phyloP scores from a whole-genome alignment of 2,888 invertebrate species.

The Drosophila rubida region DNA sequence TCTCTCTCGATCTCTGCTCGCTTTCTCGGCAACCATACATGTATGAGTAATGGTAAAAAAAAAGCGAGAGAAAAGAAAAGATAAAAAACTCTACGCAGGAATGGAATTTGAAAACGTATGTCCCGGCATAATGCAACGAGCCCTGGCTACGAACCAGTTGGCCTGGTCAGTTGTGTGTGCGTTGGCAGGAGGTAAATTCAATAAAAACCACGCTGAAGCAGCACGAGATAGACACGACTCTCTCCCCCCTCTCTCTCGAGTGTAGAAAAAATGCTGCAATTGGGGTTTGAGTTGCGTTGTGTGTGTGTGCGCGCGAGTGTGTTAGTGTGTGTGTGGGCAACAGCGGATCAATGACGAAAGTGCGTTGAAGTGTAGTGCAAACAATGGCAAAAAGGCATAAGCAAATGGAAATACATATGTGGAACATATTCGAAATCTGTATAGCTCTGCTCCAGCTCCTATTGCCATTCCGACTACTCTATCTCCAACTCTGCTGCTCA shows the following conservation, averaged over 20 bases:
- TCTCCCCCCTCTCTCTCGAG: background rate
- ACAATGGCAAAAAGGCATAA: constrained; percentile 72
- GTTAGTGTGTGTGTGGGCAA: constrained; percentile 9
- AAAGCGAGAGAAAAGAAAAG: constrained; percentile 13
- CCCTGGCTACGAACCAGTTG: constrained; percentile 43
- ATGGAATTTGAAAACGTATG: constrained; percentile 79
- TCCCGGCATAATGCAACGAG: constrained; percentile 78
- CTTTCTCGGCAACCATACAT: constrained; percentile 20
- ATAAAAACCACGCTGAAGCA: constrained; percentile 51
- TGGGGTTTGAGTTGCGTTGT: constrained; percentile 43
- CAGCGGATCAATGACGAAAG: constrained; percentile 77
- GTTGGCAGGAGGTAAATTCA: constrained; percentile 52
- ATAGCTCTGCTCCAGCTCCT: constrained; percentile 1
- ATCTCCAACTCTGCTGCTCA: constrained; percentile 12
- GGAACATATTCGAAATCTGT: constrained; percentile 49
- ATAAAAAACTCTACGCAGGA: constrained; percentile 63
- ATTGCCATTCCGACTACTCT: background rate
- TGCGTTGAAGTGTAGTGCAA: constrained; percentile 81
- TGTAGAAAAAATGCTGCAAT: constrained; percentile 49
- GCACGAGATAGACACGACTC: constrained; percentile 49
- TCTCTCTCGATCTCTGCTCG: background rate
- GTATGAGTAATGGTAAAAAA: constrained; percentile 64
- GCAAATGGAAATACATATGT: constrained; percentile 67
- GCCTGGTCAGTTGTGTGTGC: constrained; percentile 42
- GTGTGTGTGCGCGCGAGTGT: constrained; percentile 4